These are phyloP conservation scores for Urocyon cinereoargenteus DNA, from an alignment of 2,797 vertebrate species.

Conservation along the genomic window DNA sequence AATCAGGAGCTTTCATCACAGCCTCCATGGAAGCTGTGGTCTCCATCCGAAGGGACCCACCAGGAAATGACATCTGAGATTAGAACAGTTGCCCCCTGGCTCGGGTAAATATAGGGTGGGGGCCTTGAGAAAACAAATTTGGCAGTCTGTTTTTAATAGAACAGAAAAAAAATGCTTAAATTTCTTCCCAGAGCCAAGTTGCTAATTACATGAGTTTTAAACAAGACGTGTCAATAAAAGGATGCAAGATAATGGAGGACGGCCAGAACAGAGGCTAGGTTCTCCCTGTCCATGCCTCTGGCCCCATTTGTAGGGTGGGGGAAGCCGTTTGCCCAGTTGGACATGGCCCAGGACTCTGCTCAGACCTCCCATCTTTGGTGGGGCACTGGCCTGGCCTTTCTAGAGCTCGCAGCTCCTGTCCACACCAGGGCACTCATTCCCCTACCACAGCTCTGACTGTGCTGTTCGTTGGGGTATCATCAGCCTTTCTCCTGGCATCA, in stretches of 20 bases:
- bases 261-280: not conserved
- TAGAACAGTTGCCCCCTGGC: constrained; percentile 9
- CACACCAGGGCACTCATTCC: rapidly evolving
- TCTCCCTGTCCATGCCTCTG: not conserved
- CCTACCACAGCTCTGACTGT: not conserved
- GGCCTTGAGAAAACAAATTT: constrained; percentile 58
- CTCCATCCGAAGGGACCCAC: constrained; percentile 52
- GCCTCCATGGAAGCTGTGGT: constrained; percentile 10
- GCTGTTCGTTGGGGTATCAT: not conserved
- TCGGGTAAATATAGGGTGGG: constrained; percentile 57
- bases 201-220: constrained; percentile 64
- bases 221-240: constrained; percentile 49
- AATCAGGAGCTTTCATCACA: constrained; percentile 70
- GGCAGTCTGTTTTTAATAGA: constrained; percentile 67
- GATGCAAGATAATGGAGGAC: constrained; percentile 38
- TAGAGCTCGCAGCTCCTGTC: not conserved
- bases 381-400: not conserved
- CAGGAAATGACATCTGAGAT: constrained; percentile 74
- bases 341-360: not conserved
- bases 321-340: not conserved
- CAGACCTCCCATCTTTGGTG: not conserved
- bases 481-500: not conserved
- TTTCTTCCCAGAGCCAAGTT: constrained; percentile 69
- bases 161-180: not conserved
- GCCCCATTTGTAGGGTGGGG: not conserved